Evolutionary conservation across 2,113 vertebrate genomes (phyloP).

Genomic region (Acrocephalus kingi): DNA sequence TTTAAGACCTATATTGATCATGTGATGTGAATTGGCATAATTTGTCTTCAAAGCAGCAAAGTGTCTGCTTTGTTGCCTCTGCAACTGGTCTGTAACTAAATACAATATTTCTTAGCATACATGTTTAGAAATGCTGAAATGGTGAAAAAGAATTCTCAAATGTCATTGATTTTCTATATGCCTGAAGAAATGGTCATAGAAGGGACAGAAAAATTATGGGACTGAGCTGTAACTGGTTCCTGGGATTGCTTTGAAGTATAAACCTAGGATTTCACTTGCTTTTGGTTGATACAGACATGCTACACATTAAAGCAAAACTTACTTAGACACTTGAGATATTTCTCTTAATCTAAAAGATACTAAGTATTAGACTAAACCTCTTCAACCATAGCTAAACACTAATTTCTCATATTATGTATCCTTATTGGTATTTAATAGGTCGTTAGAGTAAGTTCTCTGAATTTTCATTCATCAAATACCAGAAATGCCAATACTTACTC

Average conservation of each 20-base stretch:
- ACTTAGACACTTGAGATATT: background rate
- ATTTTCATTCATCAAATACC: constrained; percentile 70
- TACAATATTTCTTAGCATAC: background rate
- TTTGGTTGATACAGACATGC: background rate
- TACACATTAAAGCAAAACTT: background rate
- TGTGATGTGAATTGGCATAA: background rate
- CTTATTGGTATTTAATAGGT: constrained; percentile 53
- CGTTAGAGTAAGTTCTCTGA: constrained; percentile 57
- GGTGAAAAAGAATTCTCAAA: background rate
- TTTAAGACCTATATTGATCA: background rate
- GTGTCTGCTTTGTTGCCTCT: background rate
- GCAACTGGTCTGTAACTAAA: background rate
- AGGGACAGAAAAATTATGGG: background rate
- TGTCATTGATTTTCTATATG: background rate
- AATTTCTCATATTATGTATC: constrained; percentile 17
- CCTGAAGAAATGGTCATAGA: background rate
- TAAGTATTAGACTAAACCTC: constrained; percentile 40
- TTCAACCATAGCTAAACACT: constrained; percentile 32
- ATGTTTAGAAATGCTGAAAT: background rate
- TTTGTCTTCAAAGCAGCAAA: background rate
- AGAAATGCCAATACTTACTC: constrained; percentile 86
- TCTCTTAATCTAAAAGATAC: background rate
- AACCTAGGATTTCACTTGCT: background rate
- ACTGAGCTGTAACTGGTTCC: background rate
- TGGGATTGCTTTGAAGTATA: background rate